Percentiles rank a stretch among this genome's conserved stretches.
These are phyloP conservation scores for Mustelus asterias DNA, from an alignment of 2,113 vertebrate species.

Conservation along the genomic window DNA sequence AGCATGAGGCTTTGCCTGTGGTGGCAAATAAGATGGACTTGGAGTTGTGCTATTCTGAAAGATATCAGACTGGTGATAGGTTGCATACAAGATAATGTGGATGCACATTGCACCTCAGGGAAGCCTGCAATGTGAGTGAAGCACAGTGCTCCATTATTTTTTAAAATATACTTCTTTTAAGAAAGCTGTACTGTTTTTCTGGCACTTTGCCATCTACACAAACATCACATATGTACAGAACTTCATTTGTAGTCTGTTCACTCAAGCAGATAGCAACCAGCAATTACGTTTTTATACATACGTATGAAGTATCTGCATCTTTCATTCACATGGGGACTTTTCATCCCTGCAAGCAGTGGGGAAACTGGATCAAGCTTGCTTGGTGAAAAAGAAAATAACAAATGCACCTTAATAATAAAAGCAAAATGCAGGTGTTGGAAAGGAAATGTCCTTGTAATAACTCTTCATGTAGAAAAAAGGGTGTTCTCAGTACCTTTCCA, in stretches of 20 bases:
- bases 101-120: neutral
- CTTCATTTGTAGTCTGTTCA: slow-evolving; percentile 22
- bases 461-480: neutral
- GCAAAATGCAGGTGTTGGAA: neutral
- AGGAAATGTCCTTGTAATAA: neutral
- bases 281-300: slow-evolving; percentile 18
- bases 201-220: neutral
- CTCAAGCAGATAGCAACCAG: neutral
- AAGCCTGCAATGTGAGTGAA: neutral
- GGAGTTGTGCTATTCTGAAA: neutral
- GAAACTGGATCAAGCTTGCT: neutral
- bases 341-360: neutral
- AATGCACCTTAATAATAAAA: neutral
- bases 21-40: neutral
- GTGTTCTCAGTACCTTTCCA: neutral
- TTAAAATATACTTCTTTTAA: neutral
- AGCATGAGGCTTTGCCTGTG: neutral
- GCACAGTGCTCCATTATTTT: neutral
- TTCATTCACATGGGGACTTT: neutral
- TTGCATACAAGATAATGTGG: neutral
- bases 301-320: neutral
- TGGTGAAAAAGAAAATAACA: neutral
- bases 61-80: neutral
- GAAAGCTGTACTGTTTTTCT: neutral
- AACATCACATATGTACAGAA: neutral